phyloP scores from a whole-genome alignment of 1,140 invertebrate species.

The Colletes latitarsis region DNA sequence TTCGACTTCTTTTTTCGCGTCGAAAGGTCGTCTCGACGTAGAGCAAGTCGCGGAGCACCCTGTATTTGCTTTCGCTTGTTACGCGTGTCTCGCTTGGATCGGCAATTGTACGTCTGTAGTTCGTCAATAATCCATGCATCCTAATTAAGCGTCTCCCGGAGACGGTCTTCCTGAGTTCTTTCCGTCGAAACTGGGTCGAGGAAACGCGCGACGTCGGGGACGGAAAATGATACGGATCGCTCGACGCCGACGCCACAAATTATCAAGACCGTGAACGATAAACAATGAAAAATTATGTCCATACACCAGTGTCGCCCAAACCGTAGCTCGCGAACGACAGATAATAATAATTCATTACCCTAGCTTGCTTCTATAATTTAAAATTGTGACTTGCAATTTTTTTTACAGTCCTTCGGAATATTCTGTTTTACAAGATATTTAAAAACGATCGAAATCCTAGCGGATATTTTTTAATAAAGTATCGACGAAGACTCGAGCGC shows the following conservation, averaged over 20 bases:
- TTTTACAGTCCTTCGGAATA: no score
- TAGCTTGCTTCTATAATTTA: no score
- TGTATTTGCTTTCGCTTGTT: not conserved
- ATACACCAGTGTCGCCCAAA: no score
- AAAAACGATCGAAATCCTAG: no score
- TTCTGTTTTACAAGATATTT: no score
- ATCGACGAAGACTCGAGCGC: no score
- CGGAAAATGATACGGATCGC: not conserved
- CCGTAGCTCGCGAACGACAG: no score
- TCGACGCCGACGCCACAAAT: no score
- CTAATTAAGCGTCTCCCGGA: slow-evolving; percentile 4
- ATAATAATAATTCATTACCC: no score
- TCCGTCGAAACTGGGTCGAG: slow-evolving; percentile 6
- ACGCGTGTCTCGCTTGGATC: not conserved
- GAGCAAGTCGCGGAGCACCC: not conserved
- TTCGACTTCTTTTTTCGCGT: no score
- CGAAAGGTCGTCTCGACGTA: not conserved
- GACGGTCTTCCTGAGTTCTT: not conserved
- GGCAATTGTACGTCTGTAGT: not conserved
- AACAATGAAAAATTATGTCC: not conserved
- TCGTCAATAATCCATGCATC: not conserved
- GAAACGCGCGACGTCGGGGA: not conserved
- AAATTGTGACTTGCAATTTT: no score
- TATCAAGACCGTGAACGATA: not conserved
- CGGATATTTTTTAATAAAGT: no score